Percentiles rank a stretch among this genome's conserved stretches.
Conservation (phyloP, 2,797 vertebrate genomes). For the Hirundo rustica region DNA sequence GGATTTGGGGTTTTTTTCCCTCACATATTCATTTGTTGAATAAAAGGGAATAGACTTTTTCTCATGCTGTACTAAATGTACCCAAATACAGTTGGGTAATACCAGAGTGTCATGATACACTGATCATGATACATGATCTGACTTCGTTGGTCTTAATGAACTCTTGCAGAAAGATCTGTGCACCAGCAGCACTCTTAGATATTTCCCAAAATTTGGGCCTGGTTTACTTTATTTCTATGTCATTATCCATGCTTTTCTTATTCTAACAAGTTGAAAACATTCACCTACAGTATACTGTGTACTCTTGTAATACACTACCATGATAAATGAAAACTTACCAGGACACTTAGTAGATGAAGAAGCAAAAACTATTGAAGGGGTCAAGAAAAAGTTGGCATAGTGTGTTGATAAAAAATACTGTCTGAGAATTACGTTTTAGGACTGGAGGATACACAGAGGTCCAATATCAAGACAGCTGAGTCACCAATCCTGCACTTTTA, state of each 20-base stretch:
- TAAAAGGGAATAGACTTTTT: neutral
- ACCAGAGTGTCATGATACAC: neutral
- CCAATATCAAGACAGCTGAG: neutral
- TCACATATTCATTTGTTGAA: neutral
- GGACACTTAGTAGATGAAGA: neutral
- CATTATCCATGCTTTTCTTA: neutral
- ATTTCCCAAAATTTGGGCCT: neutral
- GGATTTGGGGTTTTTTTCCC: fast-evolving
- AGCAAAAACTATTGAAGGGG: neutral
- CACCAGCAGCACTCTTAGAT: neutral
- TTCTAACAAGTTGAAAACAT: neutral
- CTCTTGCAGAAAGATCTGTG: neutral
- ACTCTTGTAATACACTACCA: neutral
- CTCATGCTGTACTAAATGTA: neutral
- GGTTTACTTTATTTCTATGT: neutral
- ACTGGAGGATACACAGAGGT: neutral
- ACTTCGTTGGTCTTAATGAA: neutral
- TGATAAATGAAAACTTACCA: neutral
- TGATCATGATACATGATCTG: neutral
- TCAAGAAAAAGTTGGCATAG: neutral
- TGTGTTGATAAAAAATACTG: neutral
- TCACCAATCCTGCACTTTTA: neutral
- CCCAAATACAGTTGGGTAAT: neutral
- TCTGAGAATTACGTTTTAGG: neutral
- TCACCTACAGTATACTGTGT: neutral